Conservation (phyloP, 2,888 invertebrate genomes). For the Chrysolina haemoptera region DNA sequence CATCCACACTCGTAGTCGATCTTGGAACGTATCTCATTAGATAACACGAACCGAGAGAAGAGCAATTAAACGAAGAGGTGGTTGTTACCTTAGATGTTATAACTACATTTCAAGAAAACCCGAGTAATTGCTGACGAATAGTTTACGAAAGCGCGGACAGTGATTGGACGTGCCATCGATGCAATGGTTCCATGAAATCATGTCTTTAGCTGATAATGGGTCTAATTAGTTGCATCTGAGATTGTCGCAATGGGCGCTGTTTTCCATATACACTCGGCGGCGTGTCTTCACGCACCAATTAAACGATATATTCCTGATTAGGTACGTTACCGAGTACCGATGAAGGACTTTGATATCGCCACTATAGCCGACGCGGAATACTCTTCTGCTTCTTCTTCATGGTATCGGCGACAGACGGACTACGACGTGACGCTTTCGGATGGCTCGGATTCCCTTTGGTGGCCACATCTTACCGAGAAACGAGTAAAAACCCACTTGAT, state of each 20-base stretch:
- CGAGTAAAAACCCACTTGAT: conserved; percentile 41
- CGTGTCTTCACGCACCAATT: conserved; percentile 61
- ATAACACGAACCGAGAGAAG: conserved; percentile 51
- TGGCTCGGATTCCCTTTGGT: conserved; percentile 52
- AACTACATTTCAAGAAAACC: conserved; percentile 60
- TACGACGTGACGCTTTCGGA: conserved; percentile 47
- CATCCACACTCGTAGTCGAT: background rate
- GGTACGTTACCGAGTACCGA: conserved; percentile 55
- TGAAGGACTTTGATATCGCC: conserved; percentile 56
- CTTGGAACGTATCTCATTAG: conserved; percentile 38
- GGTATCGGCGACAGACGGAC: conserved; percentile 33
- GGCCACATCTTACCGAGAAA: conserved; percentile 55
- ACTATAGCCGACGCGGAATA: conserved; percentile 47
- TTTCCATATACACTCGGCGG: conserved; percentile 58
- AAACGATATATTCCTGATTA: conserved; percentile 61
- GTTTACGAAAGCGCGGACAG: conserved; percentile 54
- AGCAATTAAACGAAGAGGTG: conserved; percentile 52
- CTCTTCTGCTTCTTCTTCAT: conserved; percentile 38
- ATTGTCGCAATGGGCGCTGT: conserved; percentile 66
- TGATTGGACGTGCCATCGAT: conserved; percentile 60
- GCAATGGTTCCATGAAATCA: conserved; percentile 64
- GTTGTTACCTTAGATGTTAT: conserved; percentile 57
- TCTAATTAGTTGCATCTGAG: conserved; percentile 65
- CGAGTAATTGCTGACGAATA: conserved; percentile 57
- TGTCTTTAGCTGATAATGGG: conserved; percentile 64